Base-by-base conservation (phyloP, 2,113 vertebrate genomes). In the Rhinolophus sinicus region DNA sequence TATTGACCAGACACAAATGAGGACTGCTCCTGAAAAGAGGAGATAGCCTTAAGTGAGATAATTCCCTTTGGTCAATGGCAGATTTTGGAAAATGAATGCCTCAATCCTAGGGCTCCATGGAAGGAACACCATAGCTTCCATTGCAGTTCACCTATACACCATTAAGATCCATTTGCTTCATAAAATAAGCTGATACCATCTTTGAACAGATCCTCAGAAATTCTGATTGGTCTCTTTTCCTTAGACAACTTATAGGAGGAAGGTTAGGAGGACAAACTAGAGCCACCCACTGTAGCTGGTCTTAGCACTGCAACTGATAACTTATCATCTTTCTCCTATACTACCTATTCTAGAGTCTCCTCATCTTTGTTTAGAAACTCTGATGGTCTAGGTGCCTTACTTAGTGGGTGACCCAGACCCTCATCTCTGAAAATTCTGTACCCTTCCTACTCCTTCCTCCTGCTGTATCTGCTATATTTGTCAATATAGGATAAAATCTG, bases 181-280 rank as follows among this genome's bases (percentile, higher is more conserved):
- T 65, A 4, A 38, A 70, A 82, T 38, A 83, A 87, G 56, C 52
- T 26, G 28, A 52, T 6, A 22, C 9, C 5, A 54, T 19, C 18
- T 92, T 60, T 95, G 62, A 81, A 52, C 13, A 76, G n/a, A 85
- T 70, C 5, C 44, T 83, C n/a, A 69, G 13, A 30, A 16, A 92
- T 81, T 77, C 11, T 77, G 3, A 56, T 89, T 22, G 28, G 6
- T 82, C 9, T 73, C 18, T 72, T 33, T 78, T 60, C 3, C 24
- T 69, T 18, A 21, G 6, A 44, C 89, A 94, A 83, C 3, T 30
- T 47, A 18, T 0, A 78, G 21, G 44, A 72, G 24, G 18, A 94
- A 93, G 8, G 9, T 26, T 72, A 69, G 28, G 16, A 24, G 33
- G 77, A 70, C 44, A 38, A 60, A 50, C 1, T 35, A 60, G 22